Base-by-base conservation (phyloP, 2,113 vertebrate genomes). In the Tympanuchus pallidicinctus region DNA sequence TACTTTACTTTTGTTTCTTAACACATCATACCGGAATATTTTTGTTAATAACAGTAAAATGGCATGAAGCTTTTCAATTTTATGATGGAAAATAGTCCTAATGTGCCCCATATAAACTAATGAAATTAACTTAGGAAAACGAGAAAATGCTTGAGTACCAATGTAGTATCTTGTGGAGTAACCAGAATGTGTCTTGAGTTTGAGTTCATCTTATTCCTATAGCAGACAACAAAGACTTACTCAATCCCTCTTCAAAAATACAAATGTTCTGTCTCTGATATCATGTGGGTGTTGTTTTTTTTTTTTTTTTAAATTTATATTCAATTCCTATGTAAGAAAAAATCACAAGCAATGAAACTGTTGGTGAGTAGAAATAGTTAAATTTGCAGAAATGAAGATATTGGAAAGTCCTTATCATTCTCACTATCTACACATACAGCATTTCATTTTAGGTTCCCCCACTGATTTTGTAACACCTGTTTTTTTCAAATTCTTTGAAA, bases 101-200 rank as follows among this genome's bases (percentile, higher is more conserved):
- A 13, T 45, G 13, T 43, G 18, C 63, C 24, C 36, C 30, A 42
- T 74, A 75, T 71, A 94, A 43, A 18, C 8, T 76, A 8, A 66
- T 18, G 4, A 56, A 90, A 64, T 86, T 70, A 74, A 67, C 24
- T 71, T 30, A 71, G 42, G 50, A 63, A 77, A 93, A 86, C 50
- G 3, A 22, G 20, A 19, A 50, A 54, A 25, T 59, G 36, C 61
- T 59, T 56, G 69, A 60, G 14, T 70, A 32, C 15, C 74, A 50
- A 11, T 36, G 16, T 40, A 36, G 11, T 54, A 42, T 84, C 20
- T 70, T 70, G 11, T 50, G 50, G n/a, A 56, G 20, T 82, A 57
- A 48, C 82, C 40, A 92, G 48, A 82, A 57, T 36, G 2, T 59
- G 57, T 56, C 8, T 14, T 88, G 67, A 73, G 30, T 83, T 61